A percentile compares a stretch with the other conserved stretches of the same genome.
These are phyloP conservation scores for Macrotrachela quadricornifera DNA, from an alignment of 1,140 invertebrate species.

Conservation along the genomic window DNA sequence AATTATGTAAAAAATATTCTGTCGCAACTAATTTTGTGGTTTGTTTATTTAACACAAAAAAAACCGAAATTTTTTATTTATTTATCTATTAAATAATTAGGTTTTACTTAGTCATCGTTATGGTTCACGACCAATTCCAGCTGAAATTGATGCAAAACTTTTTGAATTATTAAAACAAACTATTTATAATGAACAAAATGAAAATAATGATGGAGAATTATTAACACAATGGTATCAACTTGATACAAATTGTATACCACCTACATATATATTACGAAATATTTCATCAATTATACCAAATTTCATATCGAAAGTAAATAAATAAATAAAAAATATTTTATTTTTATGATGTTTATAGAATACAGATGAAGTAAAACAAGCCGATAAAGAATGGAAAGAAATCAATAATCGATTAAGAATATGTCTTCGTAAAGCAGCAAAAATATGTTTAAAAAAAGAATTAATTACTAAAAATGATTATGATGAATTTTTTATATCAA, in stretches of 20 bases:
- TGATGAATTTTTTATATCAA: background rate
- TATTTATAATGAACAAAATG: no score
- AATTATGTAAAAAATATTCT: slow-evolving; percentile 7
- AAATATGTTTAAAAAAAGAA: background rate
- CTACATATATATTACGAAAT: background rate
- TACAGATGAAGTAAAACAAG: no score
- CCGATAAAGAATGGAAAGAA: no score
- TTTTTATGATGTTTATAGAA: no score
- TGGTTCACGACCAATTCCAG: slow-evolving; percentile 40
- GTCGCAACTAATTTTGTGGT: slow-evolving; percentile 9
- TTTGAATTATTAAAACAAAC: background rate
- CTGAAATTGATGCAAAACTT: background rate
- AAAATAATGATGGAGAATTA: background rate
- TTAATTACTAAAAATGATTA: background rate
- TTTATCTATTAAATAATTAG: background rate
- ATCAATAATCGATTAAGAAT: no score
- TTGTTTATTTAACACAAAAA: background rate
- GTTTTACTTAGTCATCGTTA: slow-evolving; percentile 4
- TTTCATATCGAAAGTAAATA: background rate
- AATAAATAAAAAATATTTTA: no score
- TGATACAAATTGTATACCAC: background rate
- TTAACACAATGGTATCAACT: background rate
- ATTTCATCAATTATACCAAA: slow-evolving; percentile 4
- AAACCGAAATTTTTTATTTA: background rate
- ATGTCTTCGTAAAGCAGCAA: background rate